These are phyloP conservation scores for Mycalesis mineus DNA, from an alignment of 2,888 invertebrate genomes.

Conservation along the genomic window DNA sequence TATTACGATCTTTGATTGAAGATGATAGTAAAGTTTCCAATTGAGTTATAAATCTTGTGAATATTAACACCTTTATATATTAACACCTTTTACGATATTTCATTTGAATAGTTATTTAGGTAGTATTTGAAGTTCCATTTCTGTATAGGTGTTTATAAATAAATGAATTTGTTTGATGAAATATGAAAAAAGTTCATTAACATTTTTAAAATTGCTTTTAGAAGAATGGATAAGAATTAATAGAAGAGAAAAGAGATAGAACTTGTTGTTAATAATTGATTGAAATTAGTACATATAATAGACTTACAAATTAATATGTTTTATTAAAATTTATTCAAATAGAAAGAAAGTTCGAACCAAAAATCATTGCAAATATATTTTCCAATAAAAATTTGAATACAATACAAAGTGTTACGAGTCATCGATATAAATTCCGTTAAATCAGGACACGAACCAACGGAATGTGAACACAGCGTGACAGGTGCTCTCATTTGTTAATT, in stretches of 20 bases:
- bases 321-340: neutral
- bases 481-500: constrained; percentile 72
- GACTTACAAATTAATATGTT: too few species aligned
- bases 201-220: too few species aligned
- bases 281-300: too few species aligned
- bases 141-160: too few species aligned
- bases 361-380: neutral
- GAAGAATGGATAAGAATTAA: too few species aligned
- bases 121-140: too few species aligned
- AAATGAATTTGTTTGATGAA: too few species aligned
- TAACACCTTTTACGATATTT: too few species aligned
- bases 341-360: neutral
- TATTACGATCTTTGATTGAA: constrained; percentile 12
- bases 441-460: constrained; percentile 61
- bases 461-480: constrained; percentile 69
- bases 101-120: neutral
- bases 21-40: constrained; percentile 5
- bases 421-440: constrained; percentile 63
- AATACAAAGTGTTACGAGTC: constrained; percentile 51
- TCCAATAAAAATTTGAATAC: constrained; percentile 5
- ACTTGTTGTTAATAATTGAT: too few species aligned
- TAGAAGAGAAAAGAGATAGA: too few species aligned
- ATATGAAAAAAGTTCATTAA: too few species aligned
- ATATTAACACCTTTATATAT: neutral
- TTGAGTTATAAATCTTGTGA: constrained; percentile 13